Conservation (phyloP, 1,140 invertebrate species). For the Zaprionus lachaisei region DNA sequence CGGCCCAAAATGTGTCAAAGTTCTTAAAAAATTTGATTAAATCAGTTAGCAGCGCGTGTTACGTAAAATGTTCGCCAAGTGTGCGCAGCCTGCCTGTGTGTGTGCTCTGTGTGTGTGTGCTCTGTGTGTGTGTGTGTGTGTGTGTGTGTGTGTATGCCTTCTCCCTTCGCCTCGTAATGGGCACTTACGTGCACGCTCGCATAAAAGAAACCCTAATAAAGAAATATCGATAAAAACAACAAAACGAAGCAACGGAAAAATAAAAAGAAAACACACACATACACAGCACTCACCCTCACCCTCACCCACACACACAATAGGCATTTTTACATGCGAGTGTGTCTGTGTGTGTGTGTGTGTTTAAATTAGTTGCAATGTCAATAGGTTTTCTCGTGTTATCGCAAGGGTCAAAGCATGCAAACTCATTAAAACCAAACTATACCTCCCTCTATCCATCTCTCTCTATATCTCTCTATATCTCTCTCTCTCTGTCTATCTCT, state of each 20-base stretch:
- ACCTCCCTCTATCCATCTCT: slow-evolving; percentile 4
- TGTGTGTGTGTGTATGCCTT: not conserved
- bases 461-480: not conserved
- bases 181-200: slow-evolving; percentile 78
- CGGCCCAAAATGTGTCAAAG: slow-evolving; percentile 35
- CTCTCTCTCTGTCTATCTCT: not conserved
- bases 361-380: slow-evolving; percentile 68
- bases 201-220: slow-evolving; percentile 82
- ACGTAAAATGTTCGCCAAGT: slow-evolving; percentile 60
- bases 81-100: slow-evolving; percentile 12
- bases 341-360: slow-evolving; percentile 47
- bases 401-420: slow-evolving; percentile 32
- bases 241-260: slow-evolving; percentile 41
- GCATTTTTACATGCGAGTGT: slow-evolving; percentile 20
- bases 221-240: slow-evolving; percentile 77
- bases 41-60: slow-evolving; percentile 61
- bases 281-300: not conserved
- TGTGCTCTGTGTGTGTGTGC: not conserved
- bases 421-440: slow-evolving; percentile 28
- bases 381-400: slow-evolving; percentile 46
- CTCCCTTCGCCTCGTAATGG: slow-evolving; percentile 39
- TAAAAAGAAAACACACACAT: slow-evolving; percentile 11
- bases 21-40: slow-evolving; percentile 56
- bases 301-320: slow-evolving; percentile 36
- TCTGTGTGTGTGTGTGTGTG: slow-evolving; percentile 9